These are phyloP conservation scores for Pseudochirops cupreus DNA, from an alignment of 2,797 vertebrate species.

Conservation along the genomic window DNA sequence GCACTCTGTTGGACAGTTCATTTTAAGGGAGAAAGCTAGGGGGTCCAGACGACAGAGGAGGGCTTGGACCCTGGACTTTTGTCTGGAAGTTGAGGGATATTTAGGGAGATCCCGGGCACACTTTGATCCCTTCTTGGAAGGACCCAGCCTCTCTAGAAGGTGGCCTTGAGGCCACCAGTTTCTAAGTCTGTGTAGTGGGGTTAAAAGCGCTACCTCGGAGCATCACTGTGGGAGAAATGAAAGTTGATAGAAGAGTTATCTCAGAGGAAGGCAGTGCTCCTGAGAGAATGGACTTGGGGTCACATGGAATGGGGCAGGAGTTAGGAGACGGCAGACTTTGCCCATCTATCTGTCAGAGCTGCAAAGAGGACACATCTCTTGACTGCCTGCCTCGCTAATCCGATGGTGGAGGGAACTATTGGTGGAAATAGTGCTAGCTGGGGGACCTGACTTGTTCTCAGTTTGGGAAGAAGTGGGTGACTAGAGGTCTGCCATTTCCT, in stretches of 20 bases:
- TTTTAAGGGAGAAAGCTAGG: not conserved
- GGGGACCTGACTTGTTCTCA: not conserved
- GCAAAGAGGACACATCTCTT: not conserved
- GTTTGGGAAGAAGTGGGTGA: not conserved
- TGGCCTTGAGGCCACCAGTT: not conserved
- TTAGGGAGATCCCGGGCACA: not conserved
- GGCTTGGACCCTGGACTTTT: not conserved
- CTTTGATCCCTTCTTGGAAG: not conserved
- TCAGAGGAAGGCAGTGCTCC: not conserved
- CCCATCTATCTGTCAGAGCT: not conserved
- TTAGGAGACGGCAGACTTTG: not conserved
- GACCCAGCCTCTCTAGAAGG: too few species aligned
- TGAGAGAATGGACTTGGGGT: not conserved
- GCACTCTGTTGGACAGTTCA: not conserved
- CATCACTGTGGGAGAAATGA: too few species aligned
- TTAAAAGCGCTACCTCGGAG: too few species aligned
- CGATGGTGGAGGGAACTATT: fast-evolving
- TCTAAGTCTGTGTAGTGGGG: not conserved
- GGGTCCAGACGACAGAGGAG: not conserved
- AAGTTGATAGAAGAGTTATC: not conserved
- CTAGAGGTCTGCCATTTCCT: not conserved
- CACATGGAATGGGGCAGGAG: not conserved
- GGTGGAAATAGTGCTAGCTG: not conserved
- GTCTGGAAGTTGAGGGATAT: not conserved
- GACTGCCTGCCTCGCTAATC: too few species aligned